Conservation (phyloP, 1,140 invertebrate genomes). For the Nasonia giraulti region DNA sequence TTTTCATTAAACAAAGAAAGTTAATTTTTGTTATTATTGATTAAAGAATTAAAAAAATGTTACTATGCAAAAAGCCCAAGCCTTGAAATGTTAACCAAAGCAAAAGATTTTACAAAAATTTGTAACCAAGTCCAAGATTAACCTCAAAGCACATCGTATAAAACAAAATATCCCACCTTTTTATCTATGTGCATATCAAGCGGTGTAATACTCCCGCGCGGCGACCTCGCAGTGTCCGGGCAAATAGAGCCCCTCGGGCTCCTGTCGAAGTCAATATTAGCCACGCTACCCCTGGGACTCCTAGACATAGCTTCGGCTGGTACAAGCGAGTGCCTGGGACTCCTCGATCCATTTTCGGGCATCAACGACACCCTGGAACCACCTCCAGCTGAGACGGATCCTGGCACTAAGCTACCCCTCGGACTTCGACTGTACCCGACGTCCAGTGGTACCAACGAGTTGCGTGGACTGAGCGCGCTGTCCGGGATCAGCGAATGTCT, state of each 20-base stretch:
- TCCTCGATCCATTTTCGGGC: slow-evolving; percentile 69
- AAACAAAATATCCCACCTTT: neutral
- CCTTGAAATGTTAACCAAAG: too few species aligned
- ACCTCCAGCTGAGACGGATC: slow-evolving; percentile 77
- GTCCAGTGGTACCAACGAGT: slow-evolving; percentile 73
- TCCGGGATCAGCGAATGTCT: slow-evolving; percentile 72
- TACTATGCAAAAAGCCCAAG: too few species aligned
- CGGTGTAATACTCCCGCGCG: slow-evolving; percentile 75
- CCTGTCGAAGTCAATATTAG: slow-evolving; percentile 73
- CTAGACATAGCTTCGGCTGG: slow-evolving; percentile 73
- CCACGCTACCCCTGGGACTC: slow-evolving; percentile 73
- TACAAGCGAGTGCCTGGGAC: slow-evolving; percentile 78
- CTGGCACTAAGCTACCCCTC: slow-evolving; percentile 78
- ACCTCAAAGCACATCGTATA: neutral
- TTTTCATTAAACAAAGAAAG: too few species aligned
- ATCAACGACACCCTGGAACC: slow-evolving; percentile 78
- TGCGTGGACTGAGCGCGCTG: slow-evolving; percentile 66
- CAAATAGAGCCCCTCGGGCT: slow-evolving; percentile 80
- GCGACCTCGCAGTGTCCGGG: slow-evolving; percentile 69
- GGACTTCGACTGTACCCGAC: slow-evolving; percentile 78
- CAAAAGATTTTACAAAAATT: too few species aligned
- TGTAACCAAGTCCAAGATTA: neutral
- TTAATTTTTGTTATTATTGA: too few species aligned
- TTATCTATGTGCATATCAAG: slow-evolving; percentile 61
- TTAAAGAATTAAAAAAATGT: too few species aligned